These are phyloP conservation scores for Blomia tropicalis DNA, from an alignment of 2,888 invertebrate genomes.

Conservation along the genomic window DNA sequence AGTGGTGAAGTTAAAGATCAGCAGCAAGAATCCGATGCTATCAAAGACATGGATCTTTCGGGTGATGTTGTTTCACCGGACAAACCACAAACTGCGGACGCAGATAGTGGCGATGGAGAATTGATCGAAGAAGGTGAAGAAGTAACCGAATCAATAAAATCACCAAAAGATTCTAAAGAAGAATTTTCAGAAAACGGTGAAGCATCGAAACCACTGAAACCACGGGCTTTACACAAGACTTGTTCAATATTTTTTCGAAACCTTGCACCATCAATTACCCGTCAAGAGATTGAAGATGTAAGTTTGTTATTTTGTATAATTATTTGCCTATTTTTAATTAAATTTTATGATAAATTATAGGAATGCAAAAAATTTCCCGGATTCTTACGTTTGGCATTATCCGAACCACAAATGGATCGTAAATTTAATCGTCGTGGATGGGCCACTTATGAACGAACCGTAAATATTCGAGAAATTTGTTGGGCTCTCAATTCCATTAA, in stretches of 20 bases:
- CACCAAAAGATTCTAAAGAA: not conserved
- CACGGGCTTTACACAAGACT: conserved; percentile 65
- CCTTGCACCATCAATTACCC: conserved; percentile 84
- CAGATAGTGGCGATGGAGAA: conserved; percentile 23
- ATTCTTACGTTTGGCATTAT: conserved; percentile 82
- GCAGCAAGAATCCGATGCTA: not conserved
- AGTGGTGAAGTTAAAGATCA: conserved; percentile 22
- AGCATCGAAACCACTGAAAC: conserved; percentile 27
- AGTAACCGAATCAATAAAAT: not conserved
- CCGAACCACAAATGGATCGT: conserved; percentile 89
- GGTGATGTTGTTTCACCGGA: not conserved
- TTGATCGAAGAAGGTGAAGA: conserved; percentile 26
- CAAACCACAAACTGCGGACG: not conserved
- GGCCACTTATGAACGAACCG: conserved; percentile 90
- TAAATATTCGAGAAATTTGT: conserved; percentile 97
- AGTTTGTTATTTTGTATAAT: conserved; percentile 33
- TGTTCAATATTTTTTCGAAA: conserved; percentile 92
- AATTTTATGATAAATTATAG: conserved; percentile 36
- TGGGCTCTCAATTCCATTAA: conserved; percentile 94
- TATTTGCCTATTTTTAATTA: too few species aligned
- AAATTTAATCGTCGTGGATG: conserved; percentile 92
- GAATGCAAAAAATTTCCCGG: conserved; percentile 80
- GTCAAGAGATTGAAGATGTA: conserved; percentile 87
- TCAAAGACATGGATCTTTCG: not conserved
- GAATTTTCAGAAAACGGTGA: conserved; percentile 21